Conservation (phyloP, 2,113 vertebrate genomes). For the Pandion haliaetus region DNA sequence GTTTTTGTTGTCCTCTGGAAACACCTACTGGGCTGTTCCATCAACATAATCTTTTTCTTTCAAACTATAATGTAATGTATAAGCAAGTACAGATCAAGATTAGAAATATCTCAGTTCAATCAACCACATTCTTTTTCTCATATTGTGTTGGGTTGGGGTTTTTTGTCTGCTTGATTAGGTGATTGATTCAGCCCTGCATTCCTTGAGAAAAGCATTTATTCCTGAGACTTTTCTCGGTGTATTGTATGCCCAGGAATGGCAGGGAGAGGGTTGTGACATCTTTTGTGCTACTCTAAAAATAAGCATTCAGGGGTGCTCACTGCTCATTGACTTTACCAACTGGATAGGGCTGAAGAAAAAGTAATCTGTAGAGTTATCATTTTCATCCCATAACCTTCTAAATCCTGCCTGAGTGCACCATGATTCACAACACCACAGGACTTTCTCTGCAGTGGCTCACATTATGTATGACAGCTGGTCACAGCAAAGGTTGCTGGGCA, state of each 20-base stretch:
- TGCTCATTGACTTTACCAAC: not conserved
- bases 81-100: not conserved
- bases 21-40: not conserved
- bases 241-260: not conserved
- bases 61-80: conserved; percentile 9
- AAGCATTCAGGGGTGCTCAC: not conserved
- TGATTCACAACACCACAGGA: not conserved
- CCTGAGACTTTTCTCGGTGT: not conserved
- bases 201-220: not conserved
- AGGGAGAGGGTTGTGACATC: not conserved
- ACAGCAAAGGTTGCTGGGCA: not conserved
- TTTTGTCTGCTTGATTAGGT: conserved; percentile 40
- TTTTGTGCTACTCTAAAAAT: not conserved
- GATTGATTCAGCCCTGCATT: not conserved
- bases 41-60: conserved; percentile 31
- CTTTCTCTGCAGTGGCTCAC: not conserved
- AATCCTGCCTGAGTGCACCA: not conserved
- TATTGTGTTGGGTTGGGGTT: not conserved
- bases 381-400: conserved; percentile 3
- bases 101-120: conserved; percentile 25
- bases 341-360: not conserved
- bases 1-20: not conserved
- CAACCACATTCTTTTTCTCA: not conserved
- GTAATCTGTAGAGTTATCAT: not conserved
- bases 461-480: not conserved